These are phyloP conservation scores for Gortyna flavago DNA, from an alignment of 2,888 invertebrate species.

Conservation along the genomic window DNA sequence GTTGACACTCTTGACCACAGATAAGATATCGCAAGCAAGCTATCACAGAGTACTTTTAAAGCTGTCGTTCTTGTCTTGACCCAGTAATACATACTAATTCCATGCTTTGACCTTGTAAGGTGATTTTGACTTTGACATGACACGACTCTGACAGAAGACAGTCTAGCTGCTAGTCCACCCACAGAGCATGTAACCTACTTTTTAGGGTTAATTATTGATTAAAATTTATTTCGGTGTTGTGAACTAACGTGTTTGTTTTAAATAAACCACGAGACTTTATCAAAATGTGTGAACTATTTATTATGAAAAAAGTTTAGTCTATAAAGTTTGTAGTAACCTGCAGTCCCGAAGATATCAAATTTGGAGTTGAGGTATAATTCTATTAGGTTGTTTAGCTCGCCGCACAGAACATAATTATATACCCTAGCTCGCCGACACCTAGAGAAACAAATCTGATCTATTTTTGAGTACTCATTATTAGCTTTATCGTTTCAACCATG, in stretches of 20 bases:
- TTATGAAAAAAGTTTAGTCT: background rate
- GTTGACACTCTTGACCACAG: too few species aligned
- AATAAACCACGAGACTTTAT: background rate
- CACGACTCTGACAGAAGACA: background rate
- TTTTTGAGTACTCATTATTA: background rate
- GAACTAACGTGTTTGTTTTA: background rate
- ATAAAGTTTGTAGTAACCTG: background rate
- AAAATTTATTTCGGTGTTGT: background rate
- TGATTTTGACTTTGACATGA: background rate
- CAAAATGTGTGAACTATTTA: background rate
- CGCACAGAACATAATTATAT: too few species aligned
- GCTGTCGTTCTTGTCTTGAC: too few species aligned
- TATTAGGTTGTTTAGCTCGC: conserved; percentile 1
- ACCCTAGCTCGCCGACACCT: too few species aligned
- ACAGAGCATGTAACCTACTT: too few species aligned
- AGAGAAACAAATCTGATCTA: conserved; percentile 1
- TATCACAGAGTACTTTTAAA: too few species aligned
- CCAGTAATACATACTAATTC: too few species aligned
- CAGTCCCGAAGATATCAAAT: conserved; percentile 4
- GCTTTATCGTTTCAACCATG: conserved; percentile 64
- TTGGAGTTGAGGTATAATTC: background rate
- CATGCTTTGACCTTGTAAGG: too few species aligned
- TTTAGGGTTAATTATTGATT: too few species aligned
- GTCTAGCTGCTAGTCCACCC: too few species aligned
- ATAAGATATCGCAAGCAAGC: too few species aligned